phyloP scores from a whole-genome alignment of 2,797 vertebrate species.

The Dendrocincla fuliginosa region DNA sequence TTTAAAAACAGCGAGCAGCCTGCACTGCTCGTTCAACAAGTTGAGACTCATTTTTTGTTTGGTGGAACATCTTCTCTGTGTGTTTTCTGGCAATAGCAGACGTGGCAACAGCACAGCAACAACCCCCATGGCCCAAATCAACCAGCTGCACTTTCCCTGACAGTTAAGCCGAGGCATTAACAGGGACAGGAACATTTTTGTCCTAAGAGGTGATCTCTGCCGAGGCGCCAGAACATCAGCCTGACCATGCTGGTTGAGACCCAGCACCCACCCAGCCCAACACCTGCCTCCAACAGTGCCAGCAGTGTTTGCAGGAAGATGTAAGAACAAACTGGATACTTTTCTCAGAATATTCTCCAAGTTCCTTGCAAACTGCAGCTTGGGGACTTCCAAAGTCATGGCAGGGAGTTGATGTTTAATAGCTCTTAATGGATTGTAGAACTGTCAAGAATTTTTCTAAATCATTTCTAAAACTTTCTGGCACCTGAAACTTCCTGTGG shows the following conservation, averaged over 20 bases:
- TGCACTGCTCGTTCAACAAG: neutral
- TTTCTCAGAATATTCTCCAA: neutral
- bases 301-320: neutral
- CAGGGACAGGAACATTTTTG: neutral
- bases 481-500: neutral
- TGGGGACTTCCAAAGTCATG: neutral
- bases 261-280: neutral
- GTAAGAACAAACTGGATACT: neutral
- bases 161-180: neutral
- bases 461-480: neutral
- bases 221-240: neutral
- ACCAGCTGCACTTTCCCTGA: neutral
- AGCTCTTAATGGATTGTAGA: neutral
- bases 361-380: neutral
- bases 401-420: neutral
- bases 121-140: neutral
- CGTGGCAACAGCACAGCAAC: neutral
- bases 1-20: fast-evolving
- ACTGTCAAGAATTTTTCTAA: neutral
- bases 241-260: neutral
- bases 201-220: neutral
- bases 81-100: neutral
- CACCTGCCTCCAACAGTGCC: neutral
- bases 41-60: neutral
- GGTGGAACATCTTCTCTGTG: neutral